phyloP scores from a whole-genome alignment of 2,888 invertebrate species.

The Phragmatobia fuliginosa region DNA sequence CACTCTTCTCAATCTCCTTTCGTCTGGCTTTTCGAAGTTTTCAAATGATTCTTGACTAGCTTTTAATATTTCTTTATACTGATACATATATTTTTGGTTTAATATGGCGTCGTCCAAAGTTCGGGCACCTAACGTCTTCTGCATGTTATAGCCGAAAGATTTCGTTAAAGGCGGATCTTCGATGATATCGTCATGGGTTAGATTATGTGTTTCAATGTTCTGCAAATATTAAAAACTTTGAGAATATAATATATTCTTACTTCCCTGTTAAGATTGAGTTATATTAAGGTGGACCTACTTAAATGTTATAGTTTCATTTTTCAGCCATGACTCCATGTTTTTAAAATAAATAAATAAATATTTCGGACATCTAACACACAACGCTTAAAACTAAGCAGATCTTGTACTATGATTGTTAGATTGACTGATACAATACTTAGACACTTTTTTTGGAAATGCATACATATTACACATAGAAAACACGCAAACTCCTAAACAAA shows the following conservation, averaged over 20 bases:
- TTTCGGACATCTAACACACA: too few relatives aligned
- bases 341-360: too few relatives aligned
- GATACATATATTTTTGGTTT: constrained; percentile 60
- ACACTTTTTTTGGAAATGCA: too few relatives aligned
- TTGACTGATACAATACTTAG: too few relatives aligned
- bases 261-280: too few relatives aligned
- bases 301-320: too few relatives aligned
- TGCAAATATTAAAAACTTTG: constrained; percentile 14
- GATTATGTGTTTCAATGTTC: constrained; percentile 21
- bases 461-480: too few relatives aligned
- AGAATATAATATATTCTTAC: background rate
- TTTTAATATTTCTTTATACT: constrained; percentile 67
- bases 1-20: constrained; percentile 50
- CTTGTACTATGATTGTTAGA: too few relatives aligned
- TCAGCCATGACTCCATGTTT: too few relatives aligned
- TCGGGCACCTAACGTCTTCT: constrained; percentile 43
- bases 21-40: constrained; percentile 52
- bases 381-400: too few relatives aligned
- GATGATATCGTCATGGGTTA: constrained; percentile 16
- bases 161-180: constrained; percentile 58
- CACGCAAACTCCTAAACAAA: too few relatives aligned
- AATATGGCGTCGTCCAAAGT: constrained; percentile 51
- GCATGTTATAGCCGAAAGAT: constrained; percentile 59
- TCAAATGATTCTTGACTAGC: constrained; percentile 62
- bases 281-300: too few relatives aligned